Evolutionary conservation across 2,797 vertebrate species (phyloP), one percentile per base, ranked within the genome.

Genomic region (Myotis myotis): DNA sequence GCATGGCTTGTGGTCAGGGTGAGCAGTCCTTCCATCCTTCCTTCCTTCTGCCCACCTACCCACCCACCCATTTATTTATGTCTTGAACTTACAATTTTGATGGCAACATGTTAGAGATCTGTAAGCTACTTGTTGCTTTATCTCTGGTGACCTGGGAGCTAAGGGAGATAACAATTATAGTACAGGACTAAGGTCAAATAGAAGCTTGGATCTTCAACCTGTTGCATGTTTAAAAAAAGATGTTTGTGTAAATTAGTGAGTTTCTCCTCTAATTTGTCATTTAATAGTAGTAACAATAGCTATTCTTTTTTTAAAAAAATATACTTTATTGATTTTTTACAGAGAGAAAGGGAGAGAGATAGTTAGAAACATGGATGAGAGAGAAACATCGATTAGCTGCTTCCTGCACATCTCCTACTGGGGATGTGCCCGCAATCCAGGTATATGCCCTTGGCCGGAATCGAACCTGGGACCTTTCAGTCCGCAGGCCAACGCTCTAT

Each of bases 61-160:
- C 15, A 60, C 19, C 51, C 20, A 53, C 19, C 53, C 13, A 57
- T 57, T 4, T 25, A 20, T 72, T 51, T 51, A 64, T 71, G 71
- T 70, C n/a, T 68, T 89, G 49, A 85, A 28, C n/a, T 82, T 93
- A 44, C 1, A 9, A 72, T 90, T 96, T 94, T 83, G 79, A 9
- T 79, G 89, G 78, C 57, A 78, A 20, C 82, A 9, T 79, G 88
- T 87, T 95, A 64, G n/a, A 55, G 16, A 41, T 2, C 76, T 71
- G 60, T 53, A 87, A 94, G 57, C 33, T 93, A 15, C 44, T 57
- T 82, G 86, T 81, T 83, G 88, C 36, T 95, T 90, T 60, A 17
- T 87, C 30, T 93, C 38, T 91, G 74, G 51, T 74, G 68, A 38
- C 16, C 15, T 55, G 30, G 49, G 28, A 5, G 19, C 55, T 71